Base-by-base conservation (phyloP, 2,888 invertebrate genomes). In the Heliconius charithonia region DNA sequence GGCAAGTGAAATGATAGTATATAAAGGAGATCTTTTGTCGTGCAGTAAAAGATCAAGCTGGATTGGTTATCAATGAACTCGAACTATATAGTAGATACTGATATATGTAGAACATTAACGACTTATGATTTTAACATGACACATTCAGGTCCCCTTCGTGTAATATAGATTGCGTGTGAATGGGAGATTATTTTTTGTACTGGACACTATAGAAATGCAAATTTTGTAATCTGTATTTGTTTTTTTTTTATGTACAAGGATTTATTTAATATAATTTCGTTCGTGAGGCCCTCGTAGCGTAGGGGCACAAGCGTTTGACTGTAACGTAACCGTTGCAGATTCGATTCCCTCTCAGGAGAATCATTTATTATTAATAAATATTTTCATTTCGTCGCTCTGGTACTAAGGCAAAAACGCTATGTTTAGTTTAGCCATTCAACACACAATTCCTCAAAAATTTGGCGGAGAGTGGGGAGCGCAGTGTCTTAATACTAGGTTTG, bases 21-120 rank as follows among this genome's bases (percentile, higher is more conserved):
- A 76, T 45, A 79, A 76, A 79, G 73, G 69, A 69, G 76, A 63
- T 29, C 76, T 76, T 73, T 78, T 74, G 66, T 59, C 41, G 79
- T 45, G n/a, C 71, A 56, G 56, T 76, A 69, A 74, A 76, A 65
- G 76, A 76, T 72, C 65, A 65, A 73, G 62, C 66, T 62, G 76
- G 67, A 76, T 73, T 73, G 66, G 65, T 51, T 69, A 67, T 79
- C 63, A 79, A 76, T 79, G 76, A 74, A 76, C 32, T 51, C 25
- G 29, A 74, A 81, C 81, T 59, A 72, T 29, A 12, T 29, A 56
- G 72, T 80, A 76, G 75, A 79, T 70, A 72, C 76, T 67, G 80
- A 79, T 59, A n/a, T 59, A 59, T 70, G 66, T 79, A 75, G 82
- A 83, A 81, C 80, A 81, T 81, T 81, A 82, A 81, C 80, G 83